Percentiles rank a stretch among this genome's conserved stretches.
These are phyloP conservation scores for Ascidia mentula DNA, from an alignment of 23 tunicate species.

Conservation along the genomic window DNA sequence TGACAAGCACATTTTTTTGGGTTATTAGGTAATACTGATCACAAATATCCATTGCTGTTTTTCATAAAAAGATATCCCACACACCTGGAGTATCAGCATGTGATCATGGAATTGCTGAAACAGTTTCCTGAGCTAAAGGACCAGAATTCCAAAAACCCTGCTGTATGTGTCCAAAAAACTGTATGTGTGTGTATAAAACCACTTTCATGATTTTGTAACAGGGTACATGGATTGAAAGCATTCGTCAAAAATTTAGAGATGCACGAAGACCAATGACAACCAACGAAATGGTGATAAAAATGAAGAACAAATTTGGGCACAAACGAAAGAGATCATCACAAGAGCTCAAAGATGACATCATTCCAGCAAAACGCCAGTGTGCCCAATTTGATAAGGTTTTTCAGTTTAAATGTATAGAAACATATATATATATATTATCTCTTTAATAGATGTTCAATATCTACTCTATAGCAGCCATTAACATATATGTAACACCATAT, in stretches of 20 bases:
- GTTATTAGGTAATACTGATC: neutral
- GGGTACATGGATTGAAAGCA: conserved; percentile 16
- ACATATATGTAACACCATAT: neutral
- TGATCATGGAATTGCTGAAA: neutral
- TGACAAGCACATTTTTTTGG: conserved; percentile 4
- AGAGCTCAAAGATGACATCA: neutral
- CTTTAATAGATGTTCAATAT: neutral
- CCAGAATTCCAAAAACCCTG: conserved; percentile 7
- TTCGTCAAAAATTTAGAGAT: conserved; percentile 19
- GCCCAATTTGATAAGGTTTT: neutral
- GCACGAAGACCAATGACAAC: conserved; percentile 20
- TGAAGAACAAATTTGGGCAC: conserved; percentile 1
- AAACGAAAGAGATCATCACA: neutral
- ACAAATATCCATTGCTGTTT: neutral
- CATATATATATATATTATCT: neutral
- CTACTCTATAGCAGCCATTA: conserved; percentile 4
- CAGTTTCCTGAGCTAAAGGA: conserved; percentile 1
- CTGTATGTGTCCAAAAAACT: conserved; percentile 6
- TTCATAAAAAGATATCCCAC: neutral
- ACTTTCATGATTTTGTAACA: conserved; percentile 11
- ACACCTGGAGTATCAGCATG: conserved; percentile 7
- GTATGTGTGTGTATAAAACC: neutral
- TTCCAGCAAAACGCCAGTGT: conserved; percentile 15
- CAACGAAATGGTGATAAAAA: conserved; percentile 3
- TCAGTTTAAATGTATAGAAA: conserved; percentile 2